Base-by-base conservation (phyloP, 2,797 vertebrate genomes). In the Pitangus sulphuratus region DNA sequence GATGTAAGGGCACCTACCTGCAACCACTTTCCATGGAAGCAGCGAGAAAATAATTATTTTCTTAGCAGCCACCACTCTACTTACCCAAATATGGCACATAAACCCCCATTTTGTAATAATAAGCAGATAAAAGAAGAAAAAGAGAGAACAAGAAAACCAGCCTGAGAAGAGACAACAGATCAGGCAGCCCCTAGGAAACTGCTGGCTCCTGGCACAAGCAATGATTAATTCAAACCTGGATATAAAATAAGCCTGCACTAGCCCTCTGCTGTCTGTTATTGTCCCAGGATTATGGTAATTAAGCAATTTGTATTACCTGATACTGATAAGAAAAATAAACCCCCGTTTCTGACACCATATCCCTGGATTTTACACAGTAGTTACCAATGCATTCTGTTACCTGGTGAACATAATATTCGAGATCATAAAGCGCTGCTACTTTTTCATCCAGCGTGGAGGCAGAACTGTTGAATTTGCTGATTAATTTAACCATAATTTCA, bases 341-440 rank as follows among this genome's bases (percentile, higher is more conserved):
- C 58, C 74, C 44, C 12, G 2, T 94, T 95, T 89, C 85, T 86
- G 84, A 87, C 92, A 91, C 66, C 2, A 1, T 37, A 83, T 93
- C 85, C 78, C 76, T 40, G 93, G 70, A 90, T 90, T 92, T 79
- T 64, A 80, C 87, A 93, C 0, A 6, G 82, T 24, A 89, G 75
- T 92, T 92, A 69, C 87, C 57, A 79, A 92, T 12, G 31, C 47
- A 40, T 91, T 93, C 82, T 68, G 76, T 96, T 93, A 99, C 99
- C 99, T 99, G 99, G 95, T 99, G 99, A 78, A 99, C 99, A 80
- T 99, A 98, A 93, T 99, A 99, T 90, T 99, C 99, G 7, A 99
- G 98, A 96, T 99, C 99, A 68, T 98, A 98, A 93, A 99, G 98
- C 6, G 99, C 98, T 1, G 96, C 97, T 57, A 99, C 97, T 95